Evolutionary conservation across 2,797 vertebrate species (phyloP), one percentile per base, ranked within the genome.

Genomic region (Phaenicophaeus curvirostris): DNA sequence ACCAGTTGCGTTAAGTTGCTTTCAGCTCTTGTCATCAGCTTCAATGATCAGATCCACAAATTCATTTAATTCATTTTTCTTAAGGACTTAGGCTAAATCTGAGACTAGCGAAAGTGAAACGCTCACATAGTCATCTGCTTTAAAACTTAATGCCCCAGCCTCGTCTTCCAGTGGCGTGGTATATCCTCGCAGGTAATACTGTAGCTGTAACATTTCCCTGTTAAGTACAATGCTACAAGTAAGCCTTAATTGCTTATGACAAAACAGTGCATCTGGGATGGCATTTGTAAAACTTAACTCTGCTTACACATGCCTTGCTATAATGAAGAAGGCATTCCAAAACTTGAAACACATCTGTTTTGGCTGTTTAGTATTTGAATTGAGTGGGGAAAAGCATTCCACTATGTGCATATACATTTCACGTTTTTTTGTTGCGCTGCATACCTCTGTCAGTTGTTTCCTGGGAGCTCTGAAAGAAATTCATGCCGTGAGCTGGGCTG

Each of bases 321-420:
- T 13, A 58, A 16, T 8, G 39, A 48, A 50, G 62, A 17, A 37
- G 15, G 31, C 18, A 39, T 80, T 63, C 14, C 28, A 58, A 50
- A 67, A 18, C 15, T 31, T 33, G 18, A 48, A 9, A n/a, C 53
- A 18, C 15, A 35, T 39, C 54, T 13, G 0, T 24, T 50, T 53
- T 30, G 57, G 41, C 41, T 80, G 28, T 8, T 75, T 1, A 54
- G 27, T 23, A 7, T 51, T 61, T 58, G 54, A 77, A 21, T 2
- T 54, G 41, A 63, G 37, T 3, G 65, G 33, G 54, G 4, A 25
- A 54, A 67, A 37, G 28, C 53, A 46, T 68, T 68, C 4, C 15
- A 0, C 53, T 31, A 0, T 1, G 3, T 50, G 31, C 30, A 3
- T 21, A 3, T 8, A 8, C 31, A 15, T 57, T 57, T 31, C 63